Conservation (phyloP, 2,113 vertebrate species). For the Prionailurus bengalensis region DNA sequence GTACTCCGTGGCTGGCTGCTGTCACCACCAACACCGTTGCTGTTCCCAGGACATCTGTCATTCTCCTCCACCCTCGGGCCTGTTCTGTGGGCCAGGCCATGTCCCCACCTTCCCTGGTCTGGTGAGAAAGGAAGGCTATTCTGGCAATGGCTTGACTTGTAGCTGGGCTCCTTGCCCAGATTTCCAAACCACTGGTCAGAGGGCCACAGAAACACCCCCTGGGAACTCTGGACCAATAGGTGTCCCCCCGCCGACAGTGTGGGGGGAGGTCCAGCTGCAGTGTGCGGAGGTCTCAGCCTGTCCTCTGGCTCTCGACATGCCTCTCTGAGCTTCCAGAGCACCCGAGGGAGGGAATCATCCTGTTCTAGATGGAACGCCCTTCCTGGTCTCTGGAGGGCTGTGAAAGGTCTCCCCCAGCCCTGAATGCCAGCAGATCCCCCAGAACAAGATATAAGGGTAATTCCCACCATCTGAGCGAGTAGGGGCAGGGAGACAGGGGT, state of each 20-base stretch:
- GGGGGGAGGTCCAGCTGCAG: background rate
- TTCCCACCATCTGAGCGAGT: background rate
- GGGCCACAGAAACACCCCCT: background rate
- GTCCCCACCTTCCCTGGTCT: no score
- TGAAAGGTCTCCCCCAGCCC: background rate
- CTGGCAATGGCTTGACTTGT: background rate
- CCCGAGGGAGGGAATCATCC: background rate
- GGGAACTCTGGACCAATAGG: background rate
- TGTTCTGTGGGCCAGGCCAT: background rate
- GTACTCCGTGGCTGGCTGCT: background rate
- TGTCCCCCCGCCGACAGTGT: accelerated
- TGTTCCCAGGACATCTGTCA: background rate
- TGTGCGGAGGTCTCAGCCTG: background rate
- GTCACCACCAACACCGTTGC: background rate
- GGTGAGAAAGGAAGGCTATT: background rate
- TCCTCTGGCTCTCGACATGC: background rate
- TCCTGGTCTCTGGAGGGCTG: background rate
- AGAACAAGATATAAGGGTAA: background rate
- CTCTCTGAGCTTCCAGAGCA: background rate
- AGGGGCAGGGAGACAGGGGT: background rate
- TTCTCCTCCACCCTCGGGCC: background rate
- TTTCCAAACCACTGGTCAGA: background rate
- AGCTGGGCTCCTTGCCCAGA: background rate
- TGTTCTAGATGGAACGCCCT: accelerated
- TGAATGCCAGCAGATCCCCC: background rate